Percentiles rank a stretch among this genome's conserved stretches.
Conservation (phyloP, 2,113 vertebrate species). For the Phaethornis superciliosus region DNA sequence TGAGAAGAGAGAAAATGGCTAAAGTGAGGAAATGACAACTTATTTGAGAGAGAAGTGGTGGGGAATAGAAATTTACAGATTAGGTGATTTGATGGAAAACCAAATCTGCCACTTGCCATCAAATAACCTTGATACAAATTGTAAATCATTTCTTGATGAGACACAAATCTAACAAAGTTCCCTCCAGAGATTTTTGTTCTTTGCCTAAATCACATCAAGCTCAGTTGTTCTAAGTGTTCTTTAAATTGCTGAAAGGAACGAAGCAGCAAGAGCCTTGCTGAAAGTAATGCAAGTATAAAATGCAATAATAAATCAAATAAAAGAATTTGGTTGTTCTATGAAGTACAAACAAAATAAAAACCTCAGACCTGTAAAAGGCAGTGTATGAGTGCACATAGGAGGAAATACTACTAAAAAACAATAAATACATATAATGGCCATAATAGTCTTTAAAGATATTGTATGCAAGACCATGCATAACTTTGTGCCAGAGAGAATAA, state of each 20-base stretch:
- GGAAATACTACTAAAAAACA: background rate
- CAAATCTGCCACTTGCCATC: slow-evolving; percentile 7
- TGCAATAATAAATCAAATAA: slow-evolving; percentile 12
- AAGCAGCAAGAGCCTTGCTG: background rate
- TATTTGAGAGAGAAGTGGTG: background rate
- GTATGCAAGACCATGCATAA: background rate
- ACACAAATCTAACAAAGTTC: background rate
- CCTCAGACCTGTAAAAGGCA: background rate
- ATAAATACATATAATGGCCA: background rate
- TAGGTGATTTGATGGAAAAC: slow-evolving; percentile 27
- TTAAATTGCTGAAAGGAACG: slow-evolving; percentile 19
- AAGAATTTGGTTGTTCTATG: background rate
- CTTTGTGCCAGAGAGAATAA: background rate
- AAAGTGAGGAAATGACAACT: slow-evolving; percentile 4
- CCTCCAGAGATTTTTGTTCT: slow-evolving; percentile 44
- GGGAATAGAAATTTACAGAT: slow-evolving; percentile 47
- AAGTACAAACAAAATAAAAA: background rate
- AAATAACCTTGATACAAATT: slow-evolving; percentile 31
- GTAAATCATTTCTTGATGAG: slow-evolving; percentile 51
- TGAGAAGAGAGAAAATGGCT: background rate
- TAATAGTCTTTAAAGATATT: background rate
- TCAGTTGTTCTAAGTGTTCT: slow-evolving; percentile 21
- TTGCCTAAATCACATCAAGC: slow-evolving; percentile 4
- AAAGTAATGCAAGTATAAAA: slow-evolving; percentile 16
- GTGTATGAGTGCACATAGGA: background rate